Evolutionary conservation across 2,888 invertebrate genomes (phyloP), one percentile per base, ranked within the genome.

Genomic region (Crioceris asparagi): DNA sequence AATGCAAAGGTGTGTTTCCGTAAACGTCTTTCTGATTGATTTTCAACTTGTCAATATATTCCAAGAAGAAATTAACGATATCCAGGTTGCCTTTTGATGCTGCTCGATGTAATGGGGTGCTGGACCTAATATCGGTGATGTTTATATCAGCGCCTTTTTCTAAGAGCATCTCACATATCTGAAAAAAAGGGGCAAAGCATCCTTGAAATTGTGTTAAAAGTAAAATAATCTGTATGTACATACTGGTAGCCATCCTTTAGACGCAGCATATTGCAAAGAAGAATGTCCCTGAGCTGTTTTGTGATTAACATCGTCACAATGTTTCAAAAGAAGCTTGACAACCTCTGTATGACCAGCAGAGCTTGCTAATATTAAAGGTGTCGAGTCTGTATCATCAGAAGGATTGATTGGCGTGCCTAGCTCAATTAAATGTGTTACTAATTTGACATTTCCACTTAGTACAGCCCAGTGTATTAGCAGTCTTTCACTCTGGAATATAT

Each of bases 251-350:
- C 81, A 79, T 40, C 84, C 82, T 65, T 88, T 90, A 1, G 88
- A 90, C 41, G 84, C 80, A 27, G 86, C 84, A 69, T 90, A 88
- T 56, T 87, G 87, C 34, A 91, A 62, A 6, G 87, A 71, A 23
- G 85, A 79, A 61, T 90, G 87, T 0, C 85, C 85, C 39, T 79
- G 75, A 41, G 61, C 64, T 36, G 80, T 83, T 53, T 75, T 74
- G 32, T 78, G 76, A 65, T 86, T 79, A 1, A 87, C 72, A 60
- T 83, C 68, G 10, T 83, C 84, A 26, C 79, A 79, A 55, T 75
- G 74, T 11, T 70, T 65, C 39, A 87, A 56, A 12, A 90, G 63
- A 2, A 76, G 58, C 35, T 71, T 69, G 0, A 84, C 83, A 32
- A 82, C 75, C 50, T 78, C 73, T 21, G 67, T 64, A 49, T 77